Conservation (phyloP, 1,140 invertebrate genomes). For the Triops cancriformis region DNA sequence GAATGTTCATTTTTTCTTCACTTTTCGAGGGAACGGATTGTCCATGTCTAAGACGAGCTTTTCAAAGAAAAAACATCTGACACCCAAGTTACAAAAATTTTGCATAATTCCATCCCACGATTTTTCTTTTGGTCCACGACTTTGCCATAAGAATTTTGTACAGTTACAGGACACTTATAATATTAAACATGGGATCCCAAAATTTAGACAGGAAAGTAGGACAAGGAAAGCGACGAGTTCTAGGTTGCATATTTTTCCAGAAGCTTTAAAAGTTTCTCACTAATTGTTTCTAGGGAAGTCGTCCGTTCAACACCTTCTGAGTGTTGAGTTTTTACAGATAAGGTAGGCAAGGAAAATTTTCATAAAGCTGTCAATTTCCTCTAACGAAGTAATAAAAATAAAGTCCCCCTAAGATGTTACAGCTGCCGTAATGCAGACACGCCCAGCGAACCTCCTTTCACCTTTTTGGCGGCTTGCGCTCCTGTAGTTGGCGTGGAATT, state of each 20-base stretch:
- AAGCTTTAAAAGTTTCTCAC: too few species aligned
- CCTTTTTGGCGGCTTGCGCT: background rate
- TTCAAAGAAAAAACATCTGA: background rate
- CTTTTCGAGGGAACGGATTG: background rate
- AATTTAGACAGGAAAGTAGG: background rate
- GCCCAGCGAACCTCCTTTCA: background rate
- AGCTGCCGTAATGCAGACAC: background rate
- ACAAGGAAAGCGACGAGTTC: background rate
- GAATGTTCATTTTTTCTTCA: background rate
- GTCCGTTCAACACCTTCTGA: too few species aligned
- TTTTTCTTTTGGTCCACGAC: background rate
- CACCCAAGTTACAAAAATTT: background rate
- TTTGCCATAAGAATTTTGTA: background rate
- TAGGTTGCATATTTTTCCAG: too few species aligned
- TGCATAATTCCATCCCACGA: background rate
- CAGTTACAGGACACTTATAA: background rate
- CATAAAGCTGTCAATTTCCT: too few species aligned
- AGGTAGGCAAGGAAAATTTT: too few species aligned
- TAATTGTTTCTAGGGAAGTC: too few species aligned
- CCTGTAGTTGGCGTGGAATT: background rate
- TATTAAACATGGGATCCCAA: background rate
- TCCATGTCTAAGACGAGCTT: background rate
- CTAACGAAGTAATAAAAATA: too few species aligned
- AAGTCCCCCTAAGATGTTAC: background rate
- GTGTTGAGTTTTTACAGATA: too few species aligned